These are phyloP conservation scores for Delphinus delphis DNA, from an alignment of 2,113 vertebrate species.

Conservation along the genomic window DNA sequence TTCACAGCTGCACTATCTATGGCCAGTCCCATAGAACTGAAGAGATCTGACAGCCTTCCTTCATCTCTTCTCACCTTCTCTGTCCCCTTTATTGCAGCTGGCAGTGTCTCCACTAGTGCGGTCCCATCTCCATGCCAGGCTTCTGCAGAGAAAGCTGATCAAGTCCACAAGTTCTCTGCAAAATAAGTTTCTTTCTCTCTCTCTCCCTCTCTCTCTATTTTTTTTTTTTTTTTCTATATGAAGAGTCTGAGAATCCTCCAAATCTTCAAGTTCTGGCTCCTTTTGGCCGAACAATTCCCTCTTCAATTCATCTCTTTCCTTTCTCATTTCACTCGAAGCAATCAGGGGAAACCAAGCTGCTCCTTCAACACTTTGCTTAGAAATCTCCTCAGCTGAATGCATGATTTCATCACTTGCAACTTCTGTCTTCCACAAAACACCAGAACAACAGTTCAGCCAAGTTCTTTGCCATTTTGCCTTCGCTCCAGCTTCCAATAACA, in stretches of 20 bases:
- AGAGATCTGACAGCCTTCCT: background rate
- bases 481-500: background rate
- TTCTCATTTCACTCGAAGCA: background rate
- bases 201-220: background rate
- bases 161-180: background rate
- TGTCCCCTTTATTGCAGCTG: background rate
- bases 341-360: background rate
- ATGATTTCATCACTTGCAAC: background rate
- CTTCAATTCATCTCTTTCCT: background rate
- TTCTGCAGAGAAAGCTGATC: background rate
- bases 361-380: background rate
- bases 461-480: background rate
- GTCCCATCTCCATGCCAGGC: background rate
- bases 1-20: background rate
- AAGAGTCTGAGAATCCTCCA: background rate
- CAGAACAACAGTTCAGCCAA: background rate
- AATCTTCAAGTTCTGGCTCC: background rate
- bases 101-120: background rate
- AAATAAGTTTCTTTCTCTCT: background rate
- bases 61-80: background rate
- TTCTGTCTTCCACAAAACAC: background rate
- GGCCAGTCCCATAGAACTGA: background rate
- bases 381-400: background rate
- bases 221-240: background rate
- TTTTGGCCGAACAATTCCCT: background rate